These are phyloP conservation scores for Pteropus rufus DNA, from an alignment of 2,797 vertebrate species.

Conservation along the genomic window DNA sequence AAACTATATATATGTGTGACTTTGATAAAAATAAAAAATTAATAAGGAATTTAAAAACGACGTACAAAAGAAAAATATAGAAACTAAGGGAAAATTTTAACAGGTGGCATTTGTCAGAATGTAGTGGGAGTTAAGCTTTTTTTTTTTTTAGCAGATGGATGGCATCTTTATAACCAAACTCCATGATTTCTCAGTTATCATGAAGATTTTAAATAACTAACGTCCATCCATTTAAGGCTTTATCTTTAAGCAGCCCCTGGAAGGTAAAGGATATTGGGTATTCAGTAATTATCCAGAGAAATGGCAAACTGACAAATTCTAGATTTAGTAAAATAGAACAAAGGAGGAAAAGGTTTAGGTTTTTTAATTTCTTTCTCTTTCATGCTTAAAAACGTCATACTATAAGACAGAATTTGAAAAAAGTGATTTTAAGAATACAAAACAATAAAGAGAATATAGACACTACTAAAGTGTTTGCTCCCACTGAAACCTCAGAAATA, in stretches of 20 bases:
- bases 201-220: conserved; percentile 2
- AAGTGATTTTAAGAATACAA: neutral
- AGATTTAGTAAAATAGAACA: neutral
- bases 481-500: neutral
- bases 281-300: neutral
- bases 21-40: neutral
- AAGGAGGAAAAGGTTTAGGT: neutral
- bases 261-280: neutral
- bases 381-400: neutral
- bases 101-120: neutral
- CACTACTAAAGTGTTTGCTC: neutral
- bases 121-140: neutral
- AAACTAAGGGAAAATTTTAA: neutral
- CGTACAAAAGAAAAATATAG: neutral
- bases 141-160: neutral
- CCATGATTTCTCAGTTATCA: neutral
- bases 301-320: neutral
- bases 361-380: neutral
- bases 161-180: neutral
- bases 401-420: neutral
- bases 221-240: neutral
- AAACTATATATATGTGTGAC: neutral
- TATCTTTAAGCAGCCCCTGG: neutral
- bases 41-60: neutral
- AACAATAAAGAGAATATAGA: neutral